phyloP scores from a whole-genome alignment of 1,140 invertebrate genomes.

The Pristionchus pacificus region DNA sequence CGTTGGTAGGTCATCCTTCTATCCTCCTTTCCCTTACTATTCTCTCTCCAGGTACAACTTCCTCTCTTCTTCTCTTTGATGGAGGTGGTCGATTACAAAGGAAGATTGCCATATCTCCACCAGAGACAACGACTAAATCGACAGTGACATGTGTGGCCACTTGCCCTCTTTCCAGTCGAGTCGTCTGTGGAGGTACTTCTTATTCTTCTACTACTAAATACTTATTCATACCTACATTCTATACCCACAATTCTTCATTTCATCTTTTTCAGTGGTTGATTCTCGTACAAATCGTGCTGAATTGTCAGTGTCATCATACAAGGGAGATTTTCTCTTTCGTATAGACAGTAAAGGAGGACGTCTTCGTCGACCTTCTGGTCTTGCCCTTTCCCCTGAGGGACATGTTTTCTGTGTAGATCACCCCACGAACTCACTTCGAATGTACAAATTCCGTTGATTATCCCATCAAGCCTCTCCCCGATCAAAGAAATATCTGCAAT shows the following conservation, averaged over 20 bases:
- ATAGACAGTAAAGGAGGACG: conserved; percentile 21
- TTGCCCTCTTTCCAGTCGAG: background rate
- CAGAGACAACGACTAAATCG: background rate
- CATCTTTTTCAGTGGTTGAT: background rate
- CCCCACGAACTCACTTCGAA: conserved; percentile 19
- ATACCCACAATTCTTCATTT: no score
- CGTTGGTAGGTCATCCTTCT: conserved; percentile 1
- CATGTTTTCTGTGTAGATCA: conserved; percentile 22
- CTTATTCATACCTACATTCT: no score
- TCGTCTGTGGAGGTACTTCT: background rate
- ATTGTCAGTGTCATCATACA: conserved; percentile 12
- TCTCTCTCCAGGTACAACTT: conserved; percentile 3
- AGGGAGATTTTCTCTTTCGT: conserved; percentile 21
- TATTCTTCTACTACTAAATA: no score
- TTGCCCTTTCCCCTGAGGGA: conserved; percentile 17
- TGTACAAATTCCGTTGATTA: conserved; percentile 22
- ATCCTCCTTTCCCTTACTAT: background rate
- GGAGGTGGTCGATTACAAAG: conserved; percentile 19
- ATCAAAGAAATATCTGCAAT: background rate
- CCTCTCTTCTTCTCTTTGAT: conserved; percentile 21
- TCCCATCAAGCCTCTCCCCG: background rate
- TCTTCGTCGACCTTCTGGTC: conserved; percentile 19
- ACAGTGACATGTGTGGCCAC: background rate
- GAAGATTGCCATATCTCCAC: conserved; percentile 14
- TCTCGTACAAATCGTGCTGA: background rate